These are phyloP conservation scores for Galeopterus variegatus DNA, from an alignment of 2,113 vertebrate genomes.

Conservation along the genomic window DNA sequence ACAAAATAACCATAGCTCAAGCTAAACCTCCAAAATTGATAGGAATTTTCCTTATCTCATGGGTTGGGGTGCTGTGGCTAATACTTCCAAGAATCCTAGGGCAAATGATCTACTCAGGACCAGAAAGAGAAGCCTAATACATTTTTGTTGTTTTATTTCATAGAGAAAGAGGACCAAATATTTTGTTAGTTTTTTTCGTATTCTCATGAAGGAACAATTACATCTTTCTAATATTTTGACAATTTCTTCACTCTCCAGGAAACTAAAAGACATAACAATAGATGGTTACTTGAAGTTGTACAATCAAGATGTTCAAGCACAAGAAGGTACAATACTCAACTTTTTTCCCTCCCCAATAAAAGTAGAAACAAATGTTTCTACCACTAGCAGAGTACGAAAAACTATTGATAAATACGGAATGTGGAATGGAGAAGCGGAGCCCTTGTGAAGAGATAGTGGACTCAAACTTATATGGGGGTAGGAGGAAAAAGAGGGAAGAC, in stretches of 20 bases:
- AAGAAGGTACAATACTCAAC: background rate
- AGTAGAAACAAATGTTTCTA: background rate
- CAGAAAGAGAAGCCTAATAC: background rate
- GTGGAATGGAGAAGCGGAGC: background rate
- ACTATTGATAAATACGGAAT: background rate
- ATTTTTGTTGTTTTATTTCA: background rate
- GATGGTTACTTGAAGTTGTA: background rate
- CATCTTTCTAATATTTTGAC: background rate
- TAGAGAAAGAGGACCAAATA: background rate
- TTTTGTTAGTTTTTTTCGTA: background rate
- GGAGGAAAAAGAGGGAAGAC: background rate
- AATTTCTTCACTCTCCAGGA: background rate
- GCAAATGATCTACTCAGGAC: background rate
- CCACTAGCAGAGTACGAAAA: background rate
- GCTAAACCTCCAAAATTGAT: background rate
- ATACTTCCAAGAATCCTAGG: background rate
- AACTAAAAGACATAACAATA: background rate
- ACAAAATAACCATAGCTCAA: background rate
- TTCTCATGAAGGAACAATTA: conserved; percentile 19
- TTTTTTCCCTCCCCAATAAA: background rate
- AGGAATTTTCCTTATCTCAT: conserved; percentile 8
- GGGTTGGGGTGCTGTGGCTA: background rate
- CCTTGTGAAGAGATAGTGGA: background rate
- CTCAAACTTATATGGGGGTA: background rate
- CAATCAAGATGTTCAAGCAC: background rate